Percentiles rank a stretch among this genome's conserved stretches.
Evolutionary conservation across 1,140 invertebrate genomes (phyloP).

Genomic region (Samia ricini): DNA sequence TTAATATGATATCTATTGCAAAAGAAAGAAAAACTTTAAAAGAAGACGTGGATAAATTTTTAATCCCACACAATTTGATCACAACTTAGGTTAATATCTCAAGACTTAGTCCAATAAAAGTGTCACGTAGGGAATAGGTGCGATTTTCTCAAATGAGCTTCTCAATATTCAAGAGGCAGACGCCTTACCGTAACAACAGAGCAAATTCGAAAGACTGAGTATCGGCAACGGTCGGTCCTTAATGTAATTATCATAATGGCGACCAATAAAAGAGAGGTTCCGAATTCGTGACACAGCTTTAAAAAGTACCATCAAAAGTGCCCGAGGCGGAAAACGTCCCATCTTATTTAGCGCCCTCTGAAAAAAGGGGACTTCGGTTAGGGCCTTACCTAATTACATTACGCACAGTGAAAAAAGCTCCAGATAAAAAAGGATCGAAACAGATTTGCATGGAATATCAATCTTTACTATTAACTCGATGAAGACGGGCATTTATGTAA

Average conservation of each 20-base stretch:
- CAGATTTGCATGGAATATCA: conserved; percentile 57
- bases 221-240: conserved; percentile 67
- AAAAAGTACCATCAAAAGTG: conserved; percentile 74
- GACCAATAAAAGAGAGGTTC: conserved; percentile 72
- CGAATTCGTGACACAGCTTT: conserved; percentile 70
- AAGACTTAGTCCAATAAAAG: conserved; percentile 48
- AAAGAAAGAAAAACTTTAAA: too few species aligned
- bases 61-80: conserved; percentile 51
- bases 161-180: conserved; percentile 71
- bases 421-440: conserved; percentile 53
- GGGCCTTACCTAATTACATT: conserved; percentile 67
- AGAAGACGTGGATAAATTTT: conserved; percentile 32
- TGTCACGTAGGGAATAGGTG: conserved; percentile 70
- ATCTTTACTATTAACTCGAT: conserved; percentile 20
- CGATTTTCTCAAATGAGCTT: conserved; percentile 72
- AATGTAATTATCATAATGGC: conserved; percentile 76
- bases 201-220: conserved; percentile 73
- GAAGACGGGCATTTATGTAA: neutral
- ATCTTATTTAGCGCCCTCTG: conserved; percentile 70
- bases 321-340: conserved; percentile 71
- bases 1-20: too few species aligned
- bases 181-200: conserved; percentile 67
- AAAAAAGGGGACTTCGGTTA: conserved; percentile 41
- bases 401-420: conserved; percentile 63
- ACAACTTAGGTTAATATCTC: conserved; percentile 35